These are phyloP conservation scores for Drosophila tanythrix DNA, from an alignment of 2,888 invertebrate species.

Conservation along the genomic window DNA sequence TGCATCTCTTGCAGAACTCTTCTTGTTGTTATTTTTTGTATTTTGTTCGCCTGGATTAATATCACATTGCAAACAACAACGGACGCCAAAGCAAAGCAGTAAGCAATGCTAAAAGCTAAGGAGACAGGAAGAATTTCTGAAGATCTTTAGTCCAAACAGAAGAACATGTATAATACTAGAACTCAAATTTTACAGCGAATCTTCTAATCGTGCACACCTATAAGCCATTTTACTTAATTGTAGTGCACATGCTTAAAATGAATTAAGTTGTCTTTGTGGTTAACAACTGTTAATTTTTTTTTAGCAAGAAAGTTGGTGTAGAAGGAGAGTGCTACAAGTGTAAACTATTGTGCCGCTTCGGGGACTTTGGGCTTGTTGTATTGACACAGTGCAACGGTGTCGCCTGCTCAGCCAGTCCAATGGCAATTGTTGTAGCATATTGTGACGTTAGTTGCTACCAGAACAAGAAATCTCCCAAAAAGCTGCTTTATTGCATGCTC, in stretches of 20 bases:
- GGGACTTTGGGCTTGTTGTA: slow-evolving; percentile 19
- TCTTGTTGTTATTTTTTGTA: slow-evolving; percentile 32
- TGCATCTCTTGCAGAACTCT: slow-evolving; percentile 11
- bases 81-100: slow-evolving; percentile 36
- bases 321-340: slow-evolving; percentile 28
- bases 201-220: slow-evolving; percentile 20
- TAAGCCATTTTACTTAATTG: slow-evolving; percentile 52
- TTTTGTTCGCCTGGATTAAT: slow-evolving; percentile 73
- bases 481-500: slow-evolving; percentile 79
- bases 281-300: slow-evolving; percentile 7
- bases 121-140: background rate
- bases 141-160: background rate
- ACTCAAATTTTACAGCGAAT: slow-evolving; percentile 5
- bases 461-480: slow-evolving; percentile 71
- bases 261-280: slow-evolving; percentile 23
- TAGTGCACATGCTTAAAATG: slow-evolving; percentile 43
- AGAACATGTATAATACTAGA: background rate
- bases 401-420: slow-evolving; percentile 27
- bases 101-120: slow-evolving; percentile 48
- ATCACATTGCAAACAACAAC: slow-evolving; percentile 72
- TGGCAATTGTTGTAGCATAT: slow-evolving; percentile 76
- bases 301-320: slow-evolving; percentile 5
- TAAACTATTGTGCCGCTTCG: slow-evolving; percentile 41
- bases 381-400: slow-evolving; percentile 34
- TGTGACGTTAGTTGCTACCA: slow-evolving; percentile 74